Percentiles rank a stretch among this genome's conserved stretches.
Evolutionary conservation across 2,113 vertebrate species (phyloP).

Genomic region (Hylia prasina): DNA sequence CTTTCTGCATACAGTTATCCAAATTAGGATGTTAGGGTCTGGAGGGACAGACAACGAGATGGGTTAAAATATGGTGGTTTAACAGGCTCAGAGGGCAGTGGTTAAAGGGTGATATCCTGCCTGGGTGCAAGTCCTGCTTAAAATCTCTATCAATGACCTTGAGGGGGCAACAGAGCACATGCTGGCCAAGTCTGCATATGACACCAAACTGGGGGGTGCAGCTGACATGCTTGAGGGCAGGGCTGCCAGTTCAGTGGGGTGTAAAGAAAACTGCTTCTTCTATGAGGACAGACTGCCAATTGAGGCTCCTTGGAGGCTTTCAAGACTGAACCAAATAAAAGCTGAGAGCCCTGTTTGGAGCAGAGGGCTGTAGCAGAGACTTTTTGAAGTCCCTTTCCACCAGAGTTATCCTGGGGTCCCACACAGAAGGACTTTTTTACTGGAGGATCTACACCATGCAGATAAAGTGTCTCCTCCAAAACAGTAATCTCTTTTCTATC

Average conservation of each 20-base stretch:
- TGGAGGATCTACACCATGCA: neutral
- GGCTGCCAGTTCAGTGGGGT: neutral
- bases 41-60: neutral
- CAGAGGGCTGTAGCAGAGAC: neutral
- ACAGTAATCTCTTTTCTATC: neutral
- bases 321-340: neutral
- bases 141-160: neutral
- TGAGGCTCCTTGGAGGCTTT: neutral
- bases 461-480: neutral
- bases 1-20: neutral
- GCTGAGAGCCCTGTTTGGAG: neutral
- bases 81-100: neutral
- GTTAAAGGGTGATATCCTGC: neutral
- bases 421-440: neutral
- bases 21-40: neutral
- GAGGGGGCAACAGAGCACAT: neutral
- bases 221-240: neutral
- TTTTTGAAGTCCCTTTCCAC: neutral
- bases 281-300: neutral
- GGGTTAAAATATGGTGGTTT: neutral
- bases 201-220: neutral
- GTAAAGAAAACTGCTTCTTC: neutral
- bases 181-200: neutral
- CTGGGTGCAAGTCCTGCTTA: neutral
- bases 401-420: neutral